phyloP scores from a whole-genome alignment of 92 coral and sea anemone species.

The Siderastrea radians region DNA sequence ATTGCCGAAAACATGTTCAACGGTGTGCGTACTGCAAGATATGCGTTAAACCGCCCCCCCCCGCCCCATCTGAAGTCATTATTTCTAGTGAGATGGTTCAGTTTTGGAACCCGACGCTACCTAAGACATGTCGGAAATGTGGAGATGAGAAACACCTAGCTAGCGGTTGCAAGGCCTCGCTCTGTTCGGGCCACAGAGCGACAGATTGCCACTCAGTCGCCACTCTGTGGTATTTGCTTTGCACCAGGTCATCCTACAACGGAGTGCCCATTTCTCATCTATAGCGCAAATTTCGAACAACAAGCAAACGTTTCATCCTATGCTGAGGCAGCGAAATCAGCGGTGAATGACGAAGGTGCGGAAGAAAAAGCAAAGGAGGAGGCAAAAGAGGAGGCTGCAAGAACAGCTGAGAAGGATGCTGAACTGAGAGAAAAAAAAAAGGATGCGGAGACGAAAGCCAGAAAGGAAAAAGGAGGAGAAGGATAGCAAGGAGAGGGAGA shows the following conservation, averaged over 20 bases:
- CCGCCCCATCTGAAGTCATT: not conserved
- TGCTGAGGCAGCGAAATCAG: not conserved
- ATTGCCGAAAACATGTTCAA: not conserved
- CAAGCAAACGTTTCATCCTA: not conserved
- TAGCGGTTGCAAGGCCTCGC: not conserved
- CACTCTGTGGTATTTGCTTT: not conserved
- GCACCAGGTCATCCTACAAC: not conserved
- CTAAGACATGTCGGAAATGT: not conserved
- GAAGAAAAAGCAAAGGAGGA: not conserved
- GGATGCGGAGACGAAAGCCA: not conserved
- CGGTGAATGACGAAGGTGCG: not conserved
- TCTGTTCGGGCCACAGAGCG: not conserved
- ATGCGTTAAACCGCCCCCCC: not conserved
- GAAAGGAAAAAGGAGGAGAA: not conserved
- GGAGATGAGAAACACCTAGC: not conserved
- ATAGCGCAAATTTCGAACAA: not conserved
- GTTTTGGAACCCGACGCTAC: not conserved
- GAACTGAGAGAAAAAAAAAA: not conserved
- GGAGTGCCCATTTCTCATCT: not conserved
- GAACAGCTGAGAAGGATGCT: not conserved
- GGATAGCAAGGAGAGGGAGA: not conserved
- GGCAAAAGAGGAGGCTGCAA: not conserved
- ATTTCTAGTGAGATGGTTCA: not conserved
- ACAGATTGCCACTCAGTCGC: not conserved
- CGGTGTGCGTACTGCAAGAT: not conserved